These are phyloP conservation scores for Unio delphinus DNA, from an alignment of 2,888 invertebrate genomes.

Conservation along the genomic window DNA sequence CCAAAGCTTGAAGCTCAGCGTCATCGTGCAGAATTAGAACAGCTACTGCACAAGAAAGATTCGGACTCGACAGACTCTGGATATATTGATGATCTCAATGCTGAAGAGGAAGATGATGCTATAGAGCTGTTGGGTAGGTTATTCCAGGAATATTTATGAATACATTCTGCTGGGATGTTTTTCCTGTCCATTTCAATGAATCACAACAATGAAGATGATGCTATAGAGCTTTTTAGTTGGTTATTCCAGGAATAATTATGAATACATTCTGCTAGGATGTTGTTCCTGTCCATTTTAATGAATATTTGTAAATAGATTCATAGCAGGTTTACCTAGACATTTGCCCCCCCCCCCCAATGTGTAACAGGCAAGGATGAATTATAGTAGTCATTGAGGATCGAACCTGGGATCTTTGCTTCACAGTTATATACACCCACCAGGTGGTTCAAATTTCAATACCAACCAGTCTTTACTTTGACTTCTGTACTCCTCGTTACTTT, in stretches of 20 bases:
- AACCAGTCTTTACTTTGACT: no score
- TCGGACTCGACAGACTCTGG: slow-evolving; percentile 41
- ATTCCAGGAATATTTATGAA: background rate
- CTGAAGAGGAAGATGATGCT: slow-evolving; percentile 50
- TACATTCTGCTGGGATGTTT: slow-evolving; percentile 36
- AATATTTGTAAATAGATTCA: background rate
- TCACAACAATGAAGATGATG: no score
- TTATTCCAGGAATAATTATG: background rate
- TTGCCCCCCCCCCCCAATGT: no score
- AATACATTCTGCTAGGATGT: slow-evolving; percentile 17
- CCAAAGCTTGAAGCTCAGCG: slow-evolving; percentile 36
- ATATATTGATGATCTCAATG: slow-evolving; percentile 22
- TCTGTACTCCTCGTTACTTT: no score
- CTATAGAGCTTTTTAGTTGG: slow-evolving; percentile 57
- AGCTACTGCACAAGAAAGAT: slow-evolving; percentile 22
- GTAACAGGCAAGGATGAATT: no score
- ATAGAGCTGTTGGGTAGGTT: slow-evolving; percentile 56
- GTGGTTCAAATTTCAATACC: no score
- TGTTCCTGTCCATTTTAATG: no score
- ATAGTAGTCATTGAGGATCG: no score
- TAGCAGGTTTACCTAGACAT: no score
- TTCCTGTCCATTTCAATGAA: background rate
- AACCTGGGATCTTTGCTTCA: no score
- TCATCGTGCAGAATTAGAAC: slow-evolving; percentile 47
- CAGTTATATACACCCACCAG: no score